These are phyloP conservation scores for Rotaria sp. DNA, from an alignment of 2,888 invertebrate species.

Conservation along the genomic window DNA sequence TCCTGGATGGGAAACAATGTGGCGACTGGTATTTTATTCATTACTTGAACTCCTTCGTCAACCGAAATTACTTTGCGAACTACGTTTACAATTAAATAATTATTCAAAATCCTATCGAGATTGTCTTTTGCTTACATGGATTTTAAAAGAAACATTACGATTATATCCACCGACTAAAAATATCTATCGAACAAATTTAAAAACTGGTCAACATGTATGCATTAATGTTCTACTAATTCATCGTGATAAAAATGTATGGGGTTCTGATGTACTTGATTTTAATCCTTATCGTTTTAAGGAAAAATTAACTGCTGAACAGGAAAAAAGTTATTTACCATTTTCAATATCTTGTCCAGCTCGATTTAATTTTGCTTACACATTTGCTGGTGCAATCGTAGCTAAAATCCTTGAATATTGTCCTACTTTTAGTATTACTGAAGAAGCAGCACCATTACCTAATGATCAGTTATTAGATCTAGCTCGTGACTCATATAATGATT, in stretches of 20 bases:
- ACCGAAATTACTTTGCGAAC: neutral
- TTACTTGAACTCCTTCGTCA: neutral
- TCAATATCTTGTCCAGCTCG: neutral
- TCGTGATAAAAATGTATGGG: neutral
- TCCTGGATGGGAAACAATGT: neutral
- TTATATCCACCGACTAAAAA: neutral
- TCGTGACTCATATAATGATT: neutral
- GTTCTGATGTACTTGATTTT: neutral
- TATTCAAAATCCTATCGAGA: neutral
- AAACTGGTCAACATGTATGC: neutral
- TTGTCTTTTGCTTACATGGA: neutral
- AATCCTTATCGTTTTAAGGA: neutral
- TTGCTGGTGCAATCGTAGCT: neutral
- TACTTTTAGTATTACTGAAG: neutral
- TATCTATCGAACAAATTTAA: neutral
- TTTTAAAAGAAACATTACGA: neutral
- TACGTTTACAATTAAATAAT: neutral
- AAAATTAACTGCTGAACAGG: neutral
- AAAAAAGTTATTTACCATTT: neutral
- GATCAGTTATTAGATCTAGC: neutral
- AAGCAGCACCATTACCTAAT: neutral
- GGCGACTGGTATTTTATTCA: neutral
- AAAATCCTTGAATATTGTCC: neutral
- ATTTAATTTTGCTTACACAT: neutral
- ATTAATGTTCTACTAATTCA: neutral